Evolutionary conservation across 2,888 invertebrate species (phyloP).

Genomic region (Drosophila mimica): DNA sequence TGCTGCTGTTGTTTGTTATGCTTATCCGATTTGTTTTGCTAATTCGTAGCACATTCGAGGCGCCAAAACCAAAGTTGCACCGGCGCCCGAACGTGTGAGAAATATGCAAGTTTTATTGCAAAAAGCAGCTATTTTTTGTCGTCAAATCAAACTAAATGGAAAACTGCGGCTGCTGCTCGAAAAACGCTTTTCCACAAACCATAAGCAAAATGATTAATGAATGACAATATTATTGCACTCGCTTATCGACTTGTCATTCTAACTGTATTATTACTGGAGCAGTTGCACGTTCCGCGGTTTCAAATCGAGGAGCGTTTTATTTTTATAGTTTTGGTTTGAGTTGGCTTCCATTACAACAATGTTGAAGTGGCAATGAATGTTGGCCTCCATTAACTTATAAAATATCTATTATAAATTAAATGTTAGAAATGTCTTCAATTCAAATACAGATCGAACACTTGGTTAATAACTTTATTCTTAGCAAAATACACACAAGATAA

Average conservation of each 20-base stretch:
- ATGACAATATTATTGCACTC: conserved; percentile 45
- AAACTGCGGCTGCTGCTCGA: conserved; percentile 26
- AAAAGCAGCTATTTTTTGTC: conserved; percentile 7
- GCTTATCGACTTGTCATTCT: conserved; percentile 12
- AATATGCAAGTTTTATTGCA: conserved; percentile 47
- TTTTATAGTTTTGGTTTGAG: not conserved
- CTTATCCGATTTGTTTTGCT: conserved; percentile 83
- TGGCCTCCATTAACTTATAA: not conserved
- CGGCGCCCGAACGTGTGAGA: conserved; percentile 65
- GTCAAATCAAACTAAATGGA: conserved; percentile 11
- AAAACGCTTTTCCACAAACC: conserved; percentile 53
- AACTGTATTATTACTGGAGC: conserved; percentile 46
- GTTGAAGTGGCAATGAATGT: not conserved
- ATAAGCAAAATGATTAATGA: conserved; percentile 57
- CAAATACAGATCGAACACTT: not conserved
- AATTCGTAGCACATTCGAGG: conserved; percentile 80
- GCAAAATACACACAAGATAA: not conserved
- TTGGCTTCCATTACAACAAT: not conserved
- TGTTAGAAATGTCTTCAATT: not conserved
- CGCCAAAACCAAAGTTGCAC: conserved; percentile 68
- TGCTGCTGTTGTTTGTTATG: conserved; percentile 36
- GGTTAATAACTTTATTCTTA: not conserved
- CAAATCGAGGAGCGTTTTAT: not conserved
- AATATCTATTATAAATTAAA: not conserved
- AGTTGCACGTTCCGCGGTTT: conserved; percentile 14